phyloP scores from a whole-genome alignment of 2,888 invertebrate genomes.

The Amiota mariae region DNA sequence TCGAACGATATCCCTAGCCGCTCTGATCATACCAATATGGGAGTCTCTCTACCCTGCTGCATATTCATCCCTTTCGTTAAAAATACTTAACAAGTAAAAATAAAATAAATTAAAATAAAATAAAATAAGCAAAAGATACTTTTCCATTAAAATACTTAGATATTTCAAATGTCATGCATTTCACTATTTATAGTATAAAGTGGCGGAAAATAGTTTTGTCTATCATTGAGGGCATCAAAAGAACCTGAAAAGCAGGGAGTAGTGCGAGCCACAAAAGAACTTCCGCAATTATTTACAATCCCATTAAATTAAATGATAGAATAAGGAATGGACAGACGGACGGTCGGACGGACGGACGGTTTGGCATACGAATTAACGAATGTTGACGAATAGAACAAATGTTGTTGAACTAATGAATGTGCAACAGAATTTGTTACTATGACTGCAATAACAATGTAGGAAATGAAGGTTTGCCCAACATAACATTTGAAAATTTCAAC shows the following conservation, averaged over 20 bases:
- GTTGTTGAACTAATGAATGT: not conserved
- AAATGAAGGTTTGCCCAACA: not conserved
- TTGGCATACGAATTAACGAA: not conserved
- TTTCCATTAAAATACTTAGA: constrained; percentile 5
- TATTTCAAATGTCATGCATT: constrained; percentile 44
- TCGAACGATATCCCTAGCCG: too few species aligned
- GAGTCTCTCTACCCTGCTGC: too few species aligned
- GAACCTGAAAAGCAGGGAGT: constrained; percentile 15
- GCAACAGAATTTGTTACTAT: not conserved
- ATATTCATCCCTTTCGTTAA: too few species aligned
- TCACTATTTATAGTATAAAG: not conserved
- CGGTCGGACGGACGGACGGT: constrained; percentile 12
- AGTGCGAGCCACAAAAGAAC: constrained; percentile 48
- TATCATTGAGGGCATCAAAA: not conserved
- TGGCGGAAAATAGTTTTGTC: not conserved
- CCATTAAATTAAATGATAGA: constrained; percentile 52
- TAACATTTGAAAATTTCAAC: too few species aligned
- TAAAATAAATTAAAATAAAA: constrained; percentile 55
- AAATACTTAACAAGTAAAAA: constrained; percentile 63
- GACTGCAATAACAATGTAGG: constrained; percentile 14
- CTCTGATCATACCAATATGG: too few species aligned
- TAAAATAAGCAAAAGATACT: constrained; percentile 22
- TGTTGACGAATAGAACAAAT: constrained; percentile 6
- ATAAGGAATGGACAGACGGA: not conserved
- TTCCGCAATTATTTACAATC: constrained; percentile 67